Conservation (phyloP, 2,888 invertebrate genomes). For the Aphidoletes aphidimyza region DNA sequence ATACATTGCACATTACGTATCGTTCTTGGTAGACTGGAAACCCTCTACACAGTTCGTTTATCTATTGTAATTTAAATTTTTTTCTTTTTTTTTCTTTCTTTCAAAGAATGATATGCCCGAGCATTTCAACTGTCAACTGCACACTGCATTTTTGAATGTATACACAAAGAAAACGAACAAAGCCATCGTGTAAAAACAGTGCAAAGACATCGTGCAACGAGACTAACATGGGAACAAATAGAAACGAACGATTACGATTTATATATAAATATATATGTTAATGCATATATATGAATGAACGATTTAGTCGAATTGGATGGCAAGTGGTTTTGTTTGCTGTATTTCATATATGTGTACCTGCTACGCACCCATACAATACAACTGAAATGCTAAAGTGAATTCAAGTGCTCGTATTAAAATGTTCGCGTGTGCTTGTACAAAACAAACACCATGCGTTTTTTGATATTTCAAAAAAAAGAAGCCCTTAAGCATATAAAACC, state of each 20-base stretch:
- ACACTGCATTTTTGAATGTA: not conserved
- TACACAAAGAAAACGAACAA: not conserved
- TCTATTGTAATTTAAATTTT: slow-evolving; percentile 14
- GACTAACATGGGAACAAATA: not conserved
- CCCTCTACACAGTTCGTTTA: not conserved
- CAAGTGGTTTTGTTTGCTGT: slow-evolving; percentile 36
- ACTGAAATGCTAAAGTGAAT: slow-evolving; percentile 32
- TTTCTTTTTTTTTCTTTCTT: too few species aligned
- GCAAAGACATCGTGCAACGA: not conserved
- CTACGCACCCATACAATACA: slow-evolving; percentile 17
- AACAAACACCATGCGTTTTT: slow-evolving; percentile 40
- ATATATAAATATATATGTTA: too few species aligned
- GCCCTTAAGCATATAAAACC: slow-evolving; percentile 46
- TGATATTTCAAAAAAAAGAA: not conserved
- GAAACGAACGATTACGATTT: not conserved
- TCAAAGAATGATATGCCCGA: not conserved
- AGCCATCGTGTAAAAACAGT: not conserved
- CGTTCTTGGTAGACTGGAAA: not conserved
- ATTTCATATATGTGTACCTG: not conserved
- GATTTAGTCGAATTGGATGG: slow-evolving; percentile 41
- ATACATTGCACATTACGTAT: not conserved
- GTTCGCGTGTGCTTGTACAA: slow-evolving; percentile 48
- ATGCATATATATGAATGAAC: too few species aligned
- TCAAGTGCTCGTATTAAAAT: slow-evolving; percentile 44
- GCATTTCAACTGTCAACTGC: not conserved